A percentile compares a stretch with the other conserved stretches of the same genome.
phyloP scores from a whole-genome alignment of 2,113 vertebrate genomes.

The western clawed frog (Xenopus tropicalis) region DNA sequence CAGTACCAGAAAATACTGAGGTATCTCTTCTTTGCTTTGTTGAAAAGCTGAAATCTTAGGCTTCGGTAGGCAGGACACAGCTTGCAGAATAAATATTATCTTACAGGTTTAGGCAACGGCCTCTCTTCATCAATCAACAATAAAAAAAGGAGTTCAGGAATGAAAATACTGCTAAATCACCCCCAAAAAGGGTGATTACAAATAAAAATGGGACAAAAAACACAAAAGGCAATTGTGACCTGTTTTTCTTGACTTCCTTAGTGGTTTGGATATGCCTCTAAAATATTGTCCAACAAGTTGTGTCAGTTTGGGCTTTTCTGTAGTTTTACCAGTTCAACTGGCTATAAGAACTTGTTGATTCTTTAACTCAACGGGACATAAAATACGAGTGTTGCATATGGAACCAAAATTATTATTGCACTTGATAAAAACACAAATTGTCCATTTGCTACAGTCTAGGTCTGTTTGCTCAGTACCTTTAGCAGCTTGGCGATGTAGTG shows the following conservation, averaged over 20 bases:
- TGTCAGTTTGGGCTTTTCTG: conserved; percentile 20
- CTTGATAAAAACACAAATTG: conserved; percentile 52
- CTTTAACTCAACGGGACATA: conserved; percentile 5
- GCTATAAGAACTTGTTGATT: neutral
- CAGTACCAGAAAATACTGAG: conserved; percentile 75
- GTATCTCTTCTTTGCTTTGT: conserved; percentile 66
- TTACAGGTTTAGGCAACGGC: conserved; percentile 28
- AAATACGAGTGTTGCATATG: too few species aligned
- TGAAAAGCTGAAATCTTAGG: conserved; percentile 63
- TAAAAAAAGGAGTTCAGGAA: conserved; percentile 55
- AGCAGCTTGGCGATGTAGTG: conserved; percentile 95
- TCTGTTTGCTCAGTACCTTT: conserved; percentile 48
- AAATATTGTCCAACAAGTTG: conserved; percentile 36
- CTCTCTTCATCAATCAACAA: conserved; percentile 48
- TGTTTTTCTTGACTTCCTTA: conserved; percentile 53
- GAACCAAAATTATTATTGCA: conserved; percentile 58
- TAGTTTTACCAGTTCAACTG: conserved; percentile 28
- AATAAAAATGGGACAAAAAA: conserved; percentile 48
- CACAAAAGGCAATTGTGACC: conserved; percentile 50
- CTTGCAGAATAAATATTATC: conserved; percentile 70
- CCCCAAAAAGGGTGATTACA: conserved; percentile 52
- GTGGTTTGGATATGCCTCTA: conserved; percentile 52
- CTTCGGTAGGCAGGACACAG: conserved; percentile 56
- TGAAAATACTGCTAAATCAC: conserved; percentile 68
- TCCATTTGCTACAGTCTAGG: conserved; percentile 32